Base-by-base conservation (phyloP, 2,113 vertebrate genomes). In the Hemiprocne comata region DNA sequence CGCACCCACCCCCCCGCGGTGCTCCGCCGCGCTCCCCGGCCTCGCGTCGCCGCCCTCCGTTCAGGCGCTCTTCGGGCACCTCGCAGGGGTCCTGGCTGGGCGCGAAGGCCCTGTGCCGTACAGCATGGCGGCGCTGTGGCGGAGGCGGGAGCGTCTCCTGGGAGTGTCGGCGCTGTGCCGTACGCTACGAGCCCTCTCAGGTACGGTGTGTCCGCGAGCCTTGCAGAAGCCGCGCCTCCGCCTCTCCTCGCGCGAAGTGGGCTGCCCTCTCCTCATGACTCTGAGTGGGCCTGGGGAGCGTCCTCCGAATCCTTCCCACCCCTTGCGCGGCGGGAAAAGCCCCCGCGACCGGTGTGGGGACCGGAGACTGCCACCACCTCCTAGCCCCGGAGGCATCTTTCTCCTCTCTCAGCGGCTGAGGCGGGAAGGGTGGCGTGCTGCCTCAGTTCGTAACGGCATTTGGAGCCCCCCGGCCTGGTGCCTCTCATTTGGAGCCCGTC, bases 51-150 rank as follows among this genome's bases (percentile, higher is more conserved):
- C 38, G 16, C 74, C 24, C 26, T 84, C 53, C 53, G 5, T 17
- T 94, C 95, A 95, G 95, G 96, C 94, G 74, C 87, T 17, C 48
- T 25, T 1, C 20, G 16, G 96, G 1, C 95, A 85, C 38, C 87
- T 66, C 38, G 17, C 38, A 6, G 53, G 67, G 94, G 94, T 67
- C 96, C 88, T 97, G 55, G 18, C 53, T 1, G 3, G 16, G n/a
- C 28, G 51, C 28, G 34, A 31, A 26, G 73, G 75, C 46, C 51
- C 54, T 17, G 17, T 94, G 81, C 97, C 96, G 96, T 97, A 96
- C 97, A 94, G 85, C 77, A 97, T 97, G 97, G 97, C 97, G 94
- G 93, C 95, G 78, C 97, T 97, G 71, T 90, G 93, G 85, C 17
- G 64, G 31, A 28, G 55, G 78, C 69, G 81, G 29, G 2, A 17